Evolutionary conservation across 2,888 invertebrate species (phyloP).

Genomic region (Melanotus villosus): DNA sequence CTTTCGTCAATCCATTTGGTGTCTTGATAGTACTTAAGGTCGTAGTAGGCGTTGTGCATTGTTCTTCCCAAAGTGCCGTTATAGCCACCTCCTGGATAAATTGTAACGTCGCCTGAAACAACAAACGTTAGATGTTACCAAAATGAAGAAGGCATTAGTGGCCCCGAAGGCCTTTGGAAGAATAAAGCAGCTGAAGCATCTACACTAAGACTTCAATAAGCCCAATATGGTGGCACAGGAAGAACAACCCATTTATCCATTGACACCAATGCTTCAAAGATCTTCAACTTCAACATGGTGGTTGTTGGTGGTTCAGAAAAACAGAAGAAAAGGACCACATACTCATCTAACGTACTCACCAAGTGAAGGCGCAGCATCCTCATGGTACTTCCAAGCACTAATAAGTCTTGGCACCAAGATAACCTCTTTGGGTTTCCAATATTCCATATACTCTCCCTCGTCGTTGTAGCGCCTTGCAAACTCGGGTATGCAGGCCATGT

Average conservation of each 20-base stretch:
- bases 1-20: conserved; percentile 49
- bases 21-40: conserved; percentile 44
- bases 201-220: too few species aligned
- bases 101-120: conserved; percentile 43
- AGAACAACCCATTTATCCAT: too few species aligned
- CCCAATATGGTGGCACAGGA: too few species aligned
- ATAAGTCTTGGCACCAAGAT: conserved; percentile 19
- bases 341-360: too few species aligned
- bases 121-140: too few species aligned
- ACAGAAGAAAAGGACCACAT: too few species aligned
- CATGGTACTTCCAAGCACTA: conserved; percentile 25
- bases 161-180: too few species aligned
- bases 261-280: too few species aligned
- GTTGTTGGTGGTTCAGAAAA: too few species aligned
- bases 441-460: conserved; percentile 17
- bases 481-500: conserved; percentile 46
- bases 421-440: conserved; percentile 28
- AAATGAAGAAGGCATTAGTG: too few species aligned
- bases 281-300: too few species aligned
- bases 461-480: conserved; percentile 17
- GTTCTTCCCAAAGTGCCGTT: conserved; percentile 47
- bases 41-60: conserved; percentile 46
- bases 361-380: conserved; percentile 22
- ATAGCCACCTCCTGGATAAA: conserved; percentile 51
- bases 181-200: too few species aligned